Conservation (phyloP, 1,140 invertebrate species). For the Paralvinella palmiformis region DNA sequence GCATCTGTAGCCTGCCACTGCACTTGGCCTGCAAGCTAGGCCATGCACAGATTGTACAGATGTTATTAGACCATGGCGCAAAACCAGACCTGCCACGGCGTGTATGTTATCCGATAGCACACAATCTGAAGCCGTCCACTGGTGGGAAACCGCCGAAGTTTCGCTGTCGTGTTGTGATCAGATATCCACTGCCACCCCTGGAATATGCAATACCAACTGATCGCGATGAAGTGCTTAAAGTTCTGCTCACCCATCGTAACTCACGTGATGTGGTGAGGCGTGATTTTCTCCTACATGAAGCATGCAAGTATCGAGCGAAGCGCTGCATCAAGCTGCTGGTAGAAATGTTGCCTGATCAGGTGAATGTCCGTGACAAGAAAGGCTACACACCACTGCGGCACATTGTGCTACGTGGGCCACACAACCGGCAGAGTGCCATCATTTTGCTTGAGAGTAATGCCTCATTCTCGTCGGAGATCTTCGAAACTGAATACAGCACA, state of each 20-base stretch:
- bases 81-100: constrained; percentile 16
- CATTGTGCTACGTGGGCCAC: constrained; percentile 15
- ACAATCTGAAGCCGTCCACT: constrained; percentile 15
- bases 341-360: constrained; percentile 19
- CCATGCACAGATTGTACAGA: constrained; percentile 18
- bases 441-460: constrained; percentile 20
- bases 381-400: constrained; percentile 20
- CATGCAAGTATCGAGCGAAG: constrained; percentile 19
- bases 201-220: constrained; percentile 21
- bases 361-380: constrained; percentile 20
- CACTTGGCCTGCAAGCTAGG: constrained; percentile 20
- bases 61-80: constrained; percentile 19
- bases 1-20: constrained; percentile 18
- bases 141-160: constrained; percentile 18
- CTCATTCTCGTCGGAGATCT: constrained; percentile 17
- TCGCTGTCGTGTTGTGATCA: constrained; percentile 8
- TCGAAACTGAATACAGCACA: constrained; percentile 18
- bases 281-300: constrained; percentile 20
- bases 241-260: constrained; percentile 18
- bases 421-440: constrained; percentile 17
- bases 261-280: constrained; percentile 18
- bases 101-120: constrained; percentile 19
- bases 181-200: constrained; percentile 11
- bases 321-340: constrained; percentile 21
- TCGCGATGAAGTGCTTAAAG: constrained; percentile 18